A percentile compares a stretch with the other conserved stretches of the same genome.
phyloP scores from a whole-genome alignment of 2,888 invertebrate species.

The Argyresthia albistria region DNA sequence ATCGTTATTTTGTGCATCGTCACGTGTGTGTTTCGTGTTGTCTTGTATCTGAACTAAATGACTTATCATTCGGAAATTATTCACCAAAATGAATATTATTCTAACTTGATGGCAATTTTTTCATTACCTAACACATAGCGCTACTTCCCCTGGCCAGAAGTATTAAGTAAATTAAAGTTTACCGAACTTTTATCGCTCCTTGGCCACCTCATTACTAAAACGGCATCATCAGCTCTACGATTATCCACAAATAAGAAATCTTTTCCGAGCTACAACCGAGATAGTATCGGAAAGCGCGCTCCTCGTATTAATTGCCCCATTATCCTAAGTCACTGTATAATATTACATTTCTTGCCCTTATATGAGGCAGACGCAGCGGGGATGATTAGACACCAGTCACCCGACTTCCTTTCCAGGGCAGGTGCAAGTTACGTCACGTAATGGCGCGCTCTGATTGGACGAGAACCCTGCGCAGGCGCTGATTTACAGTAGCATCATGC shows the following conservation, averaged over 20 bases:
- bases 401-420: slow-evolving; percentile 50
- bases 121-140: slow-evolving; percentile 4
- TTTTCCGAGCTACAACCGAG: no score
- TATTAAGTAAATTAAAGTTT: no score
- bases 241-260: no score
- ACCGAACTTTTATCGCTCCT: no score
- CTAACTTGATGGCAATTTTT: not conserved
- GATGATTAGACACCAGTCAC: slow-evolving; percentile 23
- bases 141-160: not conserved
- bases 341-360: not conserved
- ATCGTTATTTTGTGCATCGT: not conserved
- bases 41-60: no score
- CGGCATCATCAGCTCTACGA: no score
- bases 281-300: no score
- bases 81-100: not conserved
- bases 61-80: not conserved
- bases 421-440: slow-evolving; percentile 41
- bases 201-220: no score
- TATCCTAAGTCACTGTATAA: no score
- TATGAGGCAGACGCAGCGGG: slow-evolving; percentile 24
- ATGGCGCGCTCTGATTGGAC: slow-evolving; percentile 30
- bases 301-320: no score
- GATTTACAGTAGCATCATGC: slow-evolving; percentile 36
- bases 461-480: slow-evolving; percentile 38
- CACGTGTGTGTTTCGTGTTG: no score